Evolutionary conservation across 2,888 invertebrate genomes (phyloP), one percentile per base, ranked within the genome.

Genomic region (Tenthredo mesomela): DNA sequence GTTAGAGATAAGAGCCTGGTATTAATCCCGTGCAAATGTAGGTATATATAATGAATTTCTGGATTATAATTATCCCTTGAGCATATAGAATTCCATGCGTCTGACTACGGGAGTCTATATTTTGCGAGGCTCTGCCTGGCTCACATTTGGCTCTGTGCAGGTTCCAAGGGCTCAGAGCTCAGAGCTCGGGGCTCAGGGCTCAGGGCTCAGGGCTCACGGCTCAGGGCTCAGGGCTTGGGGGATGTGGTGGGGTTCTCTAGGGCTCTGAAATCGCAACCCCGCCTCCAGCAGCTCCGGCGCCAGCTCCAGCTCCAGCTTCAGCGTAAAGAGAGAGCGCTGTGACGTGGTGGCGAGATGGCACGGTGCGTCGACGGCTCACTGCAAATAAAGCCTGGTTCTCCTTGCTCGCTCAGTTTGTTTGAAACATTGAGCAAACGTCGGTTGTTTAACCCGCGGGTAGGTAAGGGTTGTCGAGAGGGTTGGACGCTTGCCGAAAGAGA

Each of bases 391-490:
- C 89, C 87, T 88, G 89, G 87, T 88, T 87, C 89, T 90, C 89
- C 88, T 88, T 89, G 87, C 88, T 87, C 89, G 89, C 89, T 87
- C 87, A 88, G 90, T 90, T 90, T 90, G 90, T 90, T 90, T 90
- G 90, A 90, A 90, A 90, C 90, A 90, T 90, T 88, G 88, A 90
- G 89, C 88, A 90, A 90, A 90, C 89, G 89, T 90, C 87, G 89
- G 89, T 89, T 89, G 89, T 90, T 90, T 89, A 90, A 90, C 88
- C 89, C 80, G 80, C 80, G 80, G 80, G 80, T 77, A 54, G 77
- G 77, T 61, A 65, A 80, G 82, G 82, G 82, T 82, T 65, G 43
- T 47, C 29, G 47, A 18, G 29, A 47, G 82, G 82, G 82, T 82
- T 70, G 67, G 70, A 82, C 67, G 40, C 29, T 47, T 25, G 67